Evolutionary conservation across 2,888 invertebrate species (phyloP).

Genomic region (Pemphredon lugubris): DNA sequence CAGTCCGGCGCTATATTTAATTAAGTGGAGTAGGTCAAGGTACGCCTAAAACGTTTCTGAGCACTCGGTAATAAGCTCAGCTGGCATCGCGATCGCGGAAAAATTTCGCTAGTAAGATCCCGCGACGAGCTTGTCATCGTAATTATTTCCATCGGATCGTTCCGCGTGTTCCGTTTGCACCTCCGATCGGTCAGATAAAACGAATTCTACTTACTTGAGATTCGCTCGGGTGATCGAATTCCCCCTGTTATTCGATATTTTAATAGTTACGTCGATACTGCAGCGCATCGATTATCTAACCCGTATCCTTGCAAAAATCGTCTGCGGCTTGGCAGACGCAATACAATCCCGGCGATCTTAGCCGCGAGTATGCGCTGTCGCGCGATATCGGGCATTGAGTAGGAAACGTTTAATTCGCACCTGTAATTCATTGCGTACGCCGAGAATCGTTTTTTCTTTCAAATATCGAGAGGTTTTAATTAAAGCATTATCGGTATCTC

Average conservation of each 20-base stretch:
- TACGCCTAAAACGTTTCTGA: not conserved
- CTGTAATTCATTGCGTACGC: too few relatives aligned
- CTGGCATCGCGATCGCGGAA: too few relatives aligned
- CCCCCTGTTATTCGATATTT: slow-evolving; percentile 39
- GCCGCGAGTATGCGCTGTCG: slow-evolving; percentile 33
- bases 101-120: too few relatives aligned
- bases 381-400: not conserved
- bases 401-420: slow-evolving; percentile 18
- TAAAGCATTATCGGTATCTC: too few relatives aligned
- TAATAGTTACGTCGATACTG: slow-evolving; percentile 45
- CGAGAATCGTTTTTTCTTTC: too few relatives aligned
- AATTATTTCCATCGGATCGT: too few relatives aligned
- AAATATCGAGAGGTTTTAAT: too few relatives aligned
- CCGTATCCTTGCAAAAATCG: slow-evolving; percentile 45
- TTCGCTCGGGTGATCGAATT: slow-evolving; percentile 30
- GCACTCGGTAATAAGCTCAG: too few relatives aligned
- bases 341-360: slow-evolving; percentile 39
- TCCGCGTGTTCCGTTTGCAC: too few relatives aligned
- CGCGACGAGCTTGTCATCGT: too few relatives aligned
- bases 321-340: slow-evolving; percentile 46
- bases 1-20: slow-evolving; percentile 47
- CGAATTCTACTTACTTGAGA: not conserved
- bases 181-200: too few relatives aligned
- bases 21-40: slow-evolving; percentile 43
- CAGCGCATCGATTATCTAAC: slow-evolving; percentile 54